A percentile compares a stretch with the other conserved stretches of the same genome.
Evolutionary conservation across 2,797 vertebrate species (phyloP).

Genomic region (Sebastes minor): DNA sequence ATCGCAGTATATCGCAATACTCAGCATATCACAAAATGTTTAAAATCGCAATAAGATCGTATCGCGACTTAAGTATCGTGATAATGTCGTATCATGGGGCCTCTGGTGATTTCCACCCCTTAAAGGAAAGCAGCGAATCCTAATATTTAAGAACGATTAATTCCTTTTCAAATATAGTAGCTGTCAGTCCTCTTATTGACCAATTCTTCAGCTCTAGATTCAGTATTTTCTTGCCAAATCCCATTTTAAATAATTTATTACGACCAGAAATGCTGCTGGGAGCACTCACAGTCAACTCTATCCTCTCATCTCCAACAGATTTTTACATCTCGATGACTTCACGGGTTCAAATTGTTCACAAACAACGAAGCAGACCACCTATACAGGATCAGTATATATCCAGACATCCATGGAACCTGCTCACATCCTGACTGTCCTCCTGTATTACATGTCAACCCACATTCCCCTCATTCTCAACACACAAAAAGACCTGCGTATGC

Average conservation of each 20-base stretch:
- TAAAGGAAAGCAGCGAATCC: background rate
- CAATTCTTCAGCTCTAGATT: background rate
- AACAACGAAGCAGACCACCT: background rate
- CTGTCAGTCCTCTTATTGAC: background rate
- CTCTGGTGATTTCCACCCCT: no score
- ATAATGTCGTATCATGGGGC: no score
- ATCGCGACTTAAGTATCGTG: no score
- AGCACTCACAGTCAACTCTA: background rate
- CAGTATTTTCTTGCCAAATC: background rate
- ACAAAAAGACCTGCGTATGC: conserved; percentile 45
- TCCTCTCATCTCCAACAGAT: conserved; percentile 1
- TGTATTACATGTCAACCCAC: conserved; percentile 56
- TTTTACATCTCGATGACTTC: background rate
- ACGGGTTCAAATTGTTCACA: conserved; percentile 14
- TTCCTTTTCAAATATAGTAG: background rate
- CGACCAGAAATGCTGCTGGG: background rate
- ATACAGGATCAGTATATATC: background rate
- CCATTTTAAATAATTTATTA: background rate
- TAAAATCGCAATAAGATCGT: no score
- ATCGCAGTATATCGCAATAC: no score
- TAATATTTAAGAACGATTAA: background rate
- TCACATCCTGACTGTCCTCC: conserved; percentile 33
- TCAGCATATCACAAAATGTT: no score
- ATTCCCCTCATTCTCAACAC: conserved; percentile 48
- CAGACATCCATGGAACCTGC: conserved; percentile 25